Percentiles rank a stretch among this genome's conserved stretches.
Conservation (phyloP, 1,140 invertebrate species). For the Calliopsis andreniformis region DNA sequence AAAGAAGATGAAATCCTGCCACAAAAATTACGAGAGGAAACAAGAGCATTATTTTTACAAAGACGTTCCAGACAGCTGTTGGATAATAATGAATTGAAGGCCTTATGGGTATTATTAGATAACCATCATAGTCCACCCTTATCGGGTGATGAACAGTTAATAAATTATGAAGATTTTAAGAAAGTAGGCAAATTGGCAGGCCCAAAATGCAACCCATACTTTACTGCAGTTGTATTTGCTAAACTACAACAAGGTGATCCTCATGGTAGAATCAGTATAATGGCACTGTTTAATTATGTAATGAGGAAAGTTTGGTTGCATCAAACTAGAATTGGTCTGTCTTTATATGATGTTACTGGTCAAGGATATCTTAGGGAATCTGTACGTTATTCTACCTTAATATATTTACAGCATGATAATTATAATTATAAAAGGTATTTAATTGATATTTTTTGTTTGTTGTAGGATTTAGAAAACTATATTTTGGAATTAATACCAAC, state of each 20-base stretch:
- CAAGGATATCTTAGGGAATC: conserved; percentile 95
- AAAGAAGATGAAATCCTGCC: conserved; percentile 88
- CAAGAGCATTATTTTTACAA: conserved; percentile 92
- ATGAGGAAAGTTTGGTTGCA: conserved; percentile 97
- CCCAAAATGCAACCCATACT: conserved; percentile 86
- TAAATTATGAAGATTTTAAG: conserved; percentile 92
- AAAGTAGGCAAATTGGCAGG: conserved; percentile 88
- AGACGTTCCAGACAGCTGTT: conserved; percentile 90
- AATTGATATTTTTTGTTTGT: conserved; percentile 62
- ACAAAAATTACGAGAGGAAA: conserved; percentile 93
- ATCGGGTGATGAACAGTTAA: conserved; percentile 89
- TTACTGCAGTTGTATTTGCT: conserved; percentile 92
- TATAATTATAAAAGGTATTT: no score
- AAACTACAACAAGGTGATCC: conserved; percentile 92
- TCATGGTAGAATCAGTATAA: conserved; percentile 90
- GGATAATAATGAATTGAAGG: conserved; percentile 93
- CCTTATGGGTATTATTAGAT: conserved; percentile 91
- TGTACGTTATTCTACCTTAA: conserved; percentile 81
- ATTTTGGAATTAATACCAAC: conserved; percentile 96
- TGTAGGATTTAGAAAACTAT: conserved; percentile 96
- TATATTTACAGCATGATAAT: no score
- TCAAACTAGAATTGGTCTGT: conserved; percentile 95
- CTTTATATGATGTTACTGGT: conserved; percentile 95
- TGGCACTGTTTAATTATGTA: conserved; percentile 96
- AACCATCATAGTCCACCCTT: conserved; percentile 88